These are phyloP conservation scores for Hiodon tergisus DNA, from an alignment of 2,113 vertebrate species.

Conservation along the genomic window DNA sequence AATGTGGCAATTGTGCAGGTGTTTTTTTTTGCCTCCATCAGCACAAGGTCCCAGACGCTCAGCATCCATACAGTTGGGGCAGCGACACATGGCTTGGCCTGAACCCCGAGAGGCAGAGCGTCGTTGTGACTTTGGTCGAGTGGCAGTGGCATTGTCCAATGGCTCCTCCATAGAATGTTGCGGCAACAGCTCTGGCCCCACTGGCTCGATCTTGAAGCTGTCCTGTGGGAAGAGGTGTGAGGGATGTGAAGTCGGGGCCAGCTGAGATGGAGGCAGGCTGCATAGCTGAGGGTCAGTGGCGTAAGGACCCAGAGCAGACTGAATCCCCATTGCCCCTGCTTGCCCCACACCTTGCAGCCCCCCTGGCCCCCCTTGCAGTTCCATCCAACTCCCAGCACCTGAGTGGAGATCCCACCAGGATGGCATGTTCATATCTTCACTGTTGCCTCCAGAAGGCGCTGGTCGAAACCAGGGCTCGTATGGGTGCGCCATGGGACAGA, in stretches of 20 bases:
- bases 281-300: slow-evolving; percentile 79
- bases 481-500: slow-evolving; percentile 77
- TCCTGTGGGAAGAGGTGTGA: slow-evolving; percentile 67
- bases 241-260: slow-evolving; percentile 64
- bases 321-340: slow-evolving; percentile 68
- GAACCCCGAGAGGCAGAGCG: slow-evolving; percentile 74
- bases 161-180: slow-evolving; percentile 67
- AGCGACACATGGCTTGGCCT: slow-evolving; percentile 79
- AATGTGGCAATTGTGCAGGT: slow-evolving; percentile 91
- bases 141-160: slow-evolving; percentile 53
- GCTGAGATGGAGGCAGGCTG: slow-evolving; percentile 63
- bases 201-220: slow-evolving; percentile 70
- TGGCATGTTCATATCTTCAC: slow-evolving; percentile 76
- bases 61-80: slow-evolving; percentile 87
- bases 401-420: slow-evolving; percentile 91
- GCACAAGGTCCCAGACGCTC: slow-evolving; percentile 76
- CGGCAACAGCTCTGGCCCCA: slow-evolving; percentile 60
- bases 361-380: slow-evolving; percentile 69
- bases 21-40: slow-evolving; percentile 75
- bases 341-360: slow-evolving; percentile 66
- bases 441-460: slow-evolving; percentile 64
- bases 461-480: slow-evolving; percentile 88
- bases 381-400: slow-evolving; percentile 81
- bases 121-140: slow-evolving; percentile 72
- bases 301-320: slow-evolving; percentile 71